A percentile compares a stretch with the other conserved stretches of the same genome.
phyloP scores from a whole-genome alignment of 2,888 invertebrate species.

The Drosophila atripex region DNA sequence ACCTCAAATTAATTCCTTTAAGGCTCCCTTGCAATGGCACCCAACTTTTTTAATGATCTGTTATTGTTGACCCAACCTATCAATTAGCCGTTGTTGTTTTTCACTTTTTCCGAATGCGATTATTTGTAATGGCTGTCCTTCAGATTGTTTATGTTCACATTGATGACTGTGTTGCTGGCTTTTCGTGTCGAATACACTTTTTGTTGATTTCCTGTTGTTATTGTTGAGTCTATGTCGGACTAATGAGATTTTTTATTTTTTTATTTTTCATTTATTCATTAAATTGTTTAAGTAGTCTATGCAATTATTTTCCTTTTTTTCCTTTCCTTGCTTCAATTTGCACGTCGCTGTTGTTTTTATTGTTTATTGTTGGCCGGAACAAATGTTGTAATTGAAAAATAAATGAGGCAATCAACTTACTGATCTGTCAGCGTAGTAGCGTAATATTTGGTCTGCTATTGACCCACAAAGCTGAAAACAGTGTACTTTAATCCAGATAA shows the following conservation, averaged over 20 bases:
- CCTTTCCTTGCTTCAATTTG: conserved; percentile 18
- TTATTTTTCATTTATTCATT: conserved; percentile 78
- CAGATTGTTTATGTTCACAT: conserved; percentile 44
- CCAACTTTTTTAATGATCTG: conserved; percentile 5
- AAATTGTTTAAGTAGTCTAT: conserved; percentile 74
- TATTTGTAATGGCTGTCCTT: conserved; percentile 36
- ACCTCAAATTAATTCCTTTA: background rate
- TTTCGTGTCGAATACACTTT: conserved; percentile 36
- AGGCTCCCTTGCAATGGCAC: background rate
- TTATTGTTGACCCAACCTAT: conserved; percentile 31
- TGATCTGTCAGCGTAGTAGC: conserved; percentile 68
- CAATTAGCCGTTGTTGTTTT: conserved; percentile 34
- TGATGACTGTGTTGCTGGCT: conserved; percentile 29
- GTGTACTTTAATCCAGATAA: background rate
- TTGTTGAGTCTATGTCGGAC: conserved; percentile 58
- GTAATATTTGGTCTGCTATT: conserved; percentile 76
- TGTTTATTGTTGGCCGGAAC: conserved; percentile 51
- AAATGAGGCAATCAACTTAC: conserved; percentile 77
- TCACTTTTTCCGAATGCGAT: conserved; percentile 24
- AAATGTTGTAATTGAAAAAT: conserved; percentile 80
- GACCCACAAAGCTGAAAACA: conserved; percentile 50
- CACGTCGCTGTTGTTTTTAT: conserved; percentile 14
- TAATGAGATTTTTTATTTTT: conserved; percentile 67
- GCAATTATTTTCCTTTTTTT: conserved; percentile 62
- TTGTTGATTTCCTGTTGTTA: conserved; percentile 28